These are phyloP conservation scores for Temnothorax nylanderi DNA, from an alignment of 1,140 invertebrate genomes.

Conservation along the genomic window DNA sequence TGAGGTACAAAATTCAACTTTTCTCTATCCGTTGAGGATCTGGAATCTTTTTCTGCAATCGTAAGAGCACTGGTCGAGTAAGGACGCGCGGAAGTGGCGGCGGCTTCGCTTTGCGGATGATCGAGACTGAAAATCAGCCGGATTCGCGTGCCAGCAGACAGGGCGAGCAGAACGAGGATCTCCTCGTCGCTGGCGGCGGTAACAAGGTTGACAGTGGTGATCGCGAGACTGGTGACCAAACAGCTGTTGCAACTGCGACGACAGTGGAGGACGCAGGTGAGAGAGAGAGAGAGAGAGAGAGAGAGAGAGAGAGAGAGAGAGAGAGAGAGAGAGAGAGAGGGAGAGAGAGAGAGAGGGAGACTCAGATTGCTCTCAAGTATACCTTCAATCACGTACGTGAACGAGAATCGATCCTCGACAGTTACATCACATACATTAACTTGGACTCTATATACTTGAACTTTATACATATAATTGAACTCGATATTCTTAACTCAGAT, in stretches of 20 bases:
- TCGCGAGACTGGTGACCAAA: neutral
- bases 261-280: conserved; percentile 63
- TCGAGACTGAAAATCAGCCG: conserved; percentile 78
- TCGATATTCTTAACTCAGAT: neutral
- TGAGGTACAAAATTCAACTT: neutral
- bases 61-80: conserved; percentile 5
- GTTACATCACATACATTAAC: neutral
- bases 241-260: conserved; percentile 39
- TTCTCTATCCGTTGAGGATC: neutral
- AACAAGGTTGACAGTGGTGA: conserved; percentile 23
- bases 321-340: neutral
- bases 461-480: neutral
- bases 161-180: conserved; percentile 73
- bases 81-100: conserved; percentile 35
- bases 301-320: conserved; percentile 33
- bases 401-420: neutral
- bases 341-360: neutral
- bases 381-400: neutral
- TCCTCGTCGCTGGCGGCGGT: conserved; percentile 53
- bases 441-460: neutral
- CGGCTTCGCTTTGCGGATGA: conserved; percentile 72
- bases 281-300: neutral
- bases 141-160: conserved; percentile 76
- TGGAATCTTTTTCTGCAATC: neutral
- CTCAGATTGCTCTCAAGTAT: neutral